A percentile compares a stretch with the other conserved stretches of the same genome.
Conservation (phyloP, 2,888 invertebrate genomes). For the Xestia rhomboidea region DNA sequence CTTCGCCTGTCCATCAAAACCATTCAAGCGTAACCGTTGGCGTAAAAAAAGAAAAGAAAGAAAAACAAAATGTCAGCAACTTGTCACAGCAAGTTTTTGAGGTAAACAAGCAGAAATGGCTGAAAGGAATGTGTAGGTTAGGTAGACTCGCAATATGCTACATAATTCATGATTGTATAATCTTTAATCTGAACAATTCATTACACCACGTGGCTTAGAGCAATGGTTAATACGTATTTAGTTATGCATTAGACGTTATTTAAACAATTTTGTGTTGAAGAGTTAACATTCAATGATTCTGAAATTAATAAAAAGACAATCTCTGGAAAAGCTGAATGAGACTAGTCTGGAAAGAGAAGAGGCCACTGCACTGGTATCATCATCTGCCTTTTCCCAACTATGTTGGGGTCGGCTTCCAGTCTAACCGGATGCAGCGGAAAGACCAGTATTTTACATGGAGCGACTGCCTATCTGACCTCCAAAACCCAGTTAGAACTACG, state of each 20-base stretch:
- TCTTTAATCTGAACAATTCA: constrained; percentile 41
- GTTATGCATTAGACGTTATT: background rate
- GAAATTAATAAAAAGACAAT: background rate
- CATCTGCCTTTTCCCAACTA: too few relatives aligned
- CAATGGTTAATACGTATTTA: constrained; percentile 16
- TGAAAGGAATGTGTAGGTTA: constrained; percentile 44
- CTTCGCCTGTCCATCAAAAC: constrained; percentile 29
- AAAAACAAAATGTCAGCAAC: constrained; percentile 13
- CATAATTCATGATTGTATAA: constrained; percentile 51
- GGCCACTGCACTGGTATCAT: too few relatives aligned
- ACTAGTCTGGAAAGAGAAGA: background rate
- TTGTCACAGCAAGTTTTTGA: constrained; percentile 38
- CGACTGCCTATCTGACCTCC: too few relatives aligned
- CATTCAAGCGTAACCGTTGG: background rate
- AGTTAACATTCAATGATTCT: background rate
- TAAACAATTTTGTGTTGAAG: background rate
- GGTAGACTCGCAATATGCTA: constrained; percentile 33
- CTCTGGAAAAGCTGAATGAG: background rate
- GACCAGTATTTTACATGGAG: too few relatives aligned
- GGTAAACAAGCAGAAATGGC: constrained; percentile 22
- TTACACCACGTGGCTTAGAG: constrained; percentile 5
- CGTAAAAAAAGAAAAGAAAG: constrained; percentile 20
- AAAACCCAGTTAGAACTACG: too few relatives aligned
- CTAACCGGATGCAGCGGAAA: too few relatives aligned
- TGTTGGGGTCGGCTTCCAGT: too few relatives aligned